Evolutionary conservation across 2,888 invertebrate species (phyloP), one percentile per base, ranked within the genome.

Genomic region (Synanthedon andrenaeformis): DNA sequence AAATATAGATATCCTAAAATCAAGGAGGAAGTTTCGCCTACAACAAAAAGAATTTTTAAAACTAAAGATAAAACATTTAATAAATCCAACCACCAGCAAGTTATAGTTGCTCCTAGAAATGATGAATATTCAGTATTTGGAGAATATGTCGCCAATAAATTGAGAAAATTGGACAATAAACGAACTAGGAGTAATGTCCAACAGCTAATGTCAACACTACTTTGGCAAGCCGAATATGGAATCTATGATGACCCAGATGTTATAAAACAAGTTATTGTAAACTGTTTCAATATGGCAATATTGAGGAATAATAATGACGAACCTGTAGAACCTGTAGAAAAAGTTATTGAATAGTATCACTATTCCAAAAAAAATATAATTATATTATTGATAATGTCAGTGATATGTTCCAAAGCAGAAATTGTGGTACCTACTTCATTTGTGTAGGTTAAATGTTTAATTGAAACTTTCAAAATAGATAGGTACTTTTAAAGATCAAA

Each of bases 141-240:
- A 42, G 84, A 87, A 58, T 87, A 86, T 62, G 73, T 87, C 12
- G 83, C 83, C 0, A 85, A 83, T 60, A 86, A 84, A 60, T 57
- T 87, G 13, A 70, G 85, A 17, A 87, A 85, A 58, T 70, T 85
- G 10, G 76, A 73, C 55, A 62, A 69, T 0, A 65, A 75, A 10
- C 67, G 79, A 2, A 79, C 84, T 0, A 61, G 76, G 23, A 80
- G 83, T 0, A 87, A 87, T 56, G 66, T 87, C 3, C 86, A 87
- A 57, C 86, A 87, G 55, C 59, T 87, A 14, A 82, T 87, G 0
- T 81, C 86, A 23, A 87, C 86, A 3, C 76, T 86, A 59, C 57
- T 87, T 17, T 87, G 86, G 86, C 86, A 86, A 59, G 83, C 85
- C 0, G 86, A 87, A 53, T 85, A 83, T 62, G 86, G 86, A 0